A percentile compares a stretch with the other conserved stretches of the same genome.
Conservation (phyloP, 1,140 invertebrate species). For the Drosophila melanogaster region DNA sequence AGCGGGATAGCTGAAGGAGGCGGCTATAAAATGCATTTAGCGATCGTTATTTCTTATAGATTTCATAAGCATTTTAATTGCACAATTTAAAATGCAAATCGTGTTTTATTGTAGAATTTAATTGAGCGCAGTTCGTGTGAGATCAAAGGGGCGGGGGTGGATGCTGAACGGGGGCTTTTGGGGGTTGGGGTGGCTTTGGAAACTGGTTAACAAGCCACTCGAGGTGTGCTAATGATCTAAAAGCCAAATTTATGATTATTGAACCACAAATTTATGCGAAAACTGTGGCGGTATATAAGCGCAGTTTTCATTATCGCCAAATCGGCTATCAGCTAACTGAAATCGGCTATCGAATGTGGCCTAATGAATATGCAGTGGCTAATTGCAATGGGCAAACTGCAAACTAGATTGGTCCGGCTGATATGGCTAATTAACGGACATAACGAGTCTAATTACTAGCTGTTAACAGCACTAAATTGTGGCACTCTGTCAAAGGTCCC, state of each 20-base stretch:
- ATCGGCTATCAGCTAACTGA: background rate
- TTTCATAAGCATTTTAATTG: conserved; percentile 84
- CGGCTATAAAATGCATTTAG: conserved; percentile 78
- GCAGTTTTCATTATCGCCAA: conserved; percentile 16
- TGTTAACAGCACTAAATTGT: conserved; percentile 79
- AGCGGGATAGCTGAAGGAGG: conserved; percentile 29
- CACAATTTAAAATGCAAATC: conserved; percentile 83
- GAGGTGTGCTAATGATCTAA: conserved; percentile 78
- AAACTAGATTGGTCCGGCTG: conserved; percentile 28
- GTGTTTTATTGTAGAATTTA: conserved; percentile 79
- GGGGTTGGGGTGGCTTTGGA: conserved; percentile 16
- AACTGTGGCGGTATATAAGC: conserved; percentile 6
- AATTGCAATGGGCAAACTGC: conserved; percentile 57
- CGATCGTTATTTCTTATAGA: conserved; percentile 77
- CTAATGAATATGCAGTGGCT: conserved; percentile 68
- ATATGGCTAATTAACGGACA: conserved; percentile 73
- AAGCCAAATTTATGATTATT: conserved; percentile 77
- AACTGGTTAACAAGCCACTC: conserved; percentile 55
- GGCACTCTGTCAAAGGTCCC: conserved; percentile 57
- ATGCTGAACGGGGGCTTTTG: background rate
- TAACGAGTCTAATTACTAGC: conserved; percentile 76
- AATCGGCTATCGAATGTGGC: conserved; percentile 8
- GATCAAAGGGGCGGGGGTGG: conserved; percentile 44
- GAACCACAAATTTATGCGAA: conserved; percentile 60
- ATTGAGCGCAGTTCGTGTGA: conserved; percentile 68